Base-by-base conservation (phyloP, 2,113 vertebrate genomes). In the Narcine bancroftii region DNA sequence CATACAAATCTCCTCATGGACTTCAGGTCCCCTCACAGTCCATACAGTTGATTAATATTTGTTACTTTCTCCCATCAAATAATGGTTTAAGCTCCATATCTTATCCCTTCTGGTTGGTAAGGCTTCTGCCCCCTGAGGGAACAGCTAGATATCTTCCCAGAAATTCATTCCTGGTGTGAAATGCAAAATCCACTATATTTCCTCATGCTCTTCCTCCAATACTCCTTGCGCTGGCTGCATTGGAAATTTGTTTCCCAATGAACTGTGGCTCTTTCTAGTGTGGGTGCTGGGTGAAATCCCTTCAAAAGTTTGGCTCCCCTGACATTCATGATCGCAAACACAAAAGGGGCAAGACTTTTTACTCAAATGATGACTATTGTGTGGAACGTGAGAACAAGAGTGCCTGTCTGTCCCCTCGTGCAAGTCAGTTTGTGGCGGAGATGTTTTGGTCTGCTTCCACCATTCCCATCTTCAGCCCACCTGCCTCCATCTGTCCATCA, bases 21-120 rank as follows among this genome's bases (percentile, higher is more conserved):
- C 89, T 13, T 69, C 87, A 91, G 87, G 19, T 21, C 69, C 87
- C 50, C 89, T 66, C n/a, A 66, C 87, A 89, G 87, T 66, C 60
- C 83, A 89, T 89, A 63, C n/a, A 6, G 56, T 89, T 36, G 83
- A n/a, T 60, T 36, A 39, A 39, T 24, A 13, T 65, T 89, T 36
- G 60, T 63, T 42, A 6, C 0, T 13, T 29, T 89, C 63, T 66
- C 87, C 29, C 63, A 26, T 24, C 21, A 42, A 89, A 66, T 24
- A 26, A 11, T 11, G 39, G 7, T 89, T 45, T 36, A 66, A 39
- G 87, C 24, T n/a, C 63, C 29, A 10, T 42, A 19, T 66, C 39
- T 39, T 89, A 39, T 21, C 11, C 56, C 56, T 60, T 36, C 19
- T 53, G 24, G 5, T 26, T 50, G 79, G 42, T 53, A n/a, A 53